Conservation (phyloP, 92 coral and sea anemone genomes). For the Muricea muricata region DNA sequence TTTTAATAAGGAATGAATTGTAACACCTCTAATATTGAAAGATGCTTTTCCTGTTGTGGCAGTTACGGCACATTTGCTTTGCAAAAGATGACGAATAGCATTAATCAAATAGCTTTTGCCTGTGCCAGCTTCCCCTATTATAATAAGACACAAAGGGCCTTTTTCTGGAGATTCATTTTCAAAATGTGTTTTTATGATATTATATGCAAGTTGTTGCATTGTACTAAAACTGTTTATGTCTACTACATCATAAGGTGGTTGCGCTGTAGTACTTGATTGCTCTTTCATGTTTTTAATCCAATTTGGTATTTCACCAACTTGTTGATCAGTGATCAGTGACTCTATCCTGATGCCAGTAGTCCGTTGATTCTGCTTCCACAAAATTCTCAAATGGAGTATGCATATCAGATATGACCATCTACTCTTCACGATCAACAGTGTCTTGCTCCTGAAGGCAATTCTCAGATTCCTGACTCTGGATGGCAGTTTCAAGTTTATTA, state of each 20-base stretch:
- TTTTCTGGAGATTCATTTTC: conserved; percentile 38
- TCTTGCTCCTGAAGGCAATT: conserved; percentile 42
- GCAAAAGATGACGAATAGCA: conserved; percentile 41
- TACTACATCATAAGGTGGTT: conserved; percentile 44
- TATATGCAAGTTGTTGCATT: conserved; percentile 63
- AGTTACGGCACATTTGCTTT: conserved; percentile 50
- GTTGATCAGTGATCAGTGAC: conserved; percentile 44
- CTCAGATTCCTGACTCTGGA: conserved; percentile 37
- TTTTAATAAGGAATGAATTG: conserved; percentile 59
- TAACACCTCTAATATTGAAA: conserved; percentile 47
- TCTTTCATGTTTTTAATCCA: conserved; percentile 57
- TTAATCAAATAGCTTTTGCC: conserved; percentile 64
- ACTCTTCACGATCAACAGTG: conserved; percentile 44
- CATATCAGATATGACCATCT: conserved; percentile 57
- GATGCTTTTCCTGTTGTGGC: conserved; percentile 63
- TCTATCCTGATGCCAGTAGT: conserved; percentile 62
- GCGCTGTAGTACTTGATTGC: conserved; percentile 24
- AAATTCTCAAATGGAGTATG: conserved; percentile 58
- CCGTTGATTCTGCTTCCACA: conserved; percentile 32
- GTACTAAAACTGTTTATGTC: conserved; percentile 57
- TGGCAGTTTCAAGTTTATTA: conserved; percentile 48
- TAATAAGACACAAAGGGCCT: conserved; percentile 46
- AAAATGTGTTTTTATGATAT: conserved; percentile 58
- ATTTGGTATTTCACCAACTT: conserved; percentile 61
- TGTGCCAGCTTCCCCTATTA: conserved; percentile 56